Conservation (phyloP, 2,888 invertebrate species). For the Vanessa cardui region DNA sequence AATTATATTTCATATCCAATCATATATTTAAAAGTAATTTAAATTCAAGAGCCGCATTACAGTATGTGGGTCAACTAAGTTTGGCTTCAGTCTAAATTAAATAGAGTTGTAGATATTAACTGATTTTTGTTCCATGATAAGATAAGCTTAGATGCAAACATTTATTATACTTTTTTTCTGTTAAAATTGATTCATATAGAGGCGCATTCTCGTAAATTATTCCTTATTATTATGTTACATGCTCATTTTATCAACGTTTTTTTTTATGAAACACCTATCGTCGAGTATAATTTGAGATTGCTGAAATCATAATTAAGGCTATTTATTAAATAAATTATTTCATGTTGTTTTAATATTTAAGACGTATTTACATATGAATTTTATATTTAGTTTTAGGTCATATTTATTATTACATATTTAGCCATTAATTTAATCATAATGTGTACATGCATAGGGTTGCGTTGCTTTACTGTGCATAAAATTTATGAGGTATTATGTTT, state of each 20-base stretch:
- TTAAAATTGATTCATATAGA: too few relatives aligned
- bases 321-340: too few relatives aligned
- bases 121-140: background rate
- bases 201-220: too few relatives aligned
- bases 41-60: conserved; percentile 63
- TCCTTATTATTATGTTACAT: too few relatives aligned
- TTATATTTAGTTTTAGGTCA: too few relatives aligned
- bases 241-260: too few relatives aligned
- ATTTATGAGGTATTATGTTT: conserved; percentile 49
- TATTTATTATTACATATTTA: conserved; percentile 28
- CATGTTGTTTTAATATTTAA: too few relatives aligned
- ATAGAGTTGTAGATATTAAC: conserved; percentile 26
- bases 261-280: too few relatives aligned
- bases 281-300: too few relatives aligned
- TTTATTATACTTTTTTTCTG: too few relatives aligned
- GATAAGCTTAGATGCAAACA: conserved; percentile 1
- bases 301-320: too few relatives aligned
- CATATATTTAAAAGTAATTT: conserved; percentile 56
- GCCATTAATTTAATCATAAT: conserved; percentile 49
- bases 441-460: conserved; percentile 68
- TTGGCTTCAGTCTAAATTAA: conserved; percentile 43
- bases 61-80: conserved; percentile 64
- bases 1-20: conserved; percentile 6
- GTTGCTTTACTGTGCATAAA: conserved; percentile 68
- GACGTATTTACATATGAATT: too few relatives aligned